Evolutionary conservation across 2,888 invertebrate species (phyloP).

Genomic region (Hedychridium roseum): DNA sequence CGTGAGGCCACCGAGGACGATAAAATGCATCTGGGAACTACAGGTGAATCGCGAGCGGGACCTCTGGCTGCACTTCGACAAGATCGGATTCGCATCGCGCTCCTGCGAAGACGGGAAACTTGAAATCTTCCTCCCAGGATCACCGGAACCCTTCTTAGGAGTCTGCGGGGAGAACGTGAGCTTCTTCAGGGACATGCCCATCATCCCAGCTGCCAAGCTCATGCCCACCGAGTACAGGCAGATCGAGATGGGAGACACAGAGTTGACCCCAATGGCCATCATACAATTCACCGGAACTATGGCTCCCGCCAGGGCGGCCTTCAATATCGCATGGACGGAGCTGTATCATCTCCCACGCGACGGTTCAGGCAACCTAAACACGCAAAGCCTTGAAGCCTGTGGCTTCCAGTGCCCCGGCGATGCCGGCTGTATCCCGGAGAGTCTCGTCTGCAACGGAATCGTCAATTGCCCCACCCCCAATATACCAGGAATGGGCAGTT

Average conservation of each 20-base stretch:
- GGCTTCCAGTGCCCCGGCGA: constrained; percentile 90
- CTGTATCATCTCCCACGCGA: constrained; percentile 86
- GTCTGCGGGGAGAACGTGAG: constrained; percentile 89
- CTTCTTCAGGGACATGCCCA: constrained; percentile 80
- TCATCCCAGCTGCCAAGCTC: constrained; percentile 80
- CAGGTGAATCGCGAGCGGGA: constrained; percentile 84
- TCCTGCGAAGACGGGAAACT: constrained; percentile 88
- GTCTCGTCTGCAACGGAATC: constrained; percentile 86
- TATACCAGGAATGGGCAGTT: constrained; percentile 20
- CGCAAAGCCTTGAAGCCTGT: constrained; percentile 79
- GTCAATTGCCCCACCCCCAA: constrained; percentile 82
- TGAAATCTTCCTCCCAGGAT: constrained; percentile 79
- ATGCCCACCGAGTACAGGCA: constrained; percentile 50
- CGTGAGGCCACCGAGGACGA: constrained; percentile 60
- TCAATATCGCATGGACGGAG: constrained; percentile 91
- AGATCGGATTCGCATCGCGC: constrained; percentile 84
- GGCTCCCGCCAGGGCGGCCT: constrained; percentile 81
- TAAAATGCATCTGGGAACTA: constrained; percentile 82
- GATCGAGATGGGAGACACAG: constrained; percentile 51
- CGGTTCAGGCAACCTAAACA: constrained; percentile 81
- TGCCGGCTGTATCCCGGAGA: constrained; percentile 83
- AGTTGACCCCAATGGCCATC: constrained; percentile 71
- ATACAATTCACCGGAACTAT: constrained; percentile 81
- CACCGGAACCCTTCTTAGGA: constrained; percentile 77
- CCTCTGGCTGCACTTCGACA: constrained; percentile 87